These are phyloP conservation scores for Gambusia holbrooki DNA, from an alignment of 2,113 vertebrate species.

Conservation along the genomic window DNA sequence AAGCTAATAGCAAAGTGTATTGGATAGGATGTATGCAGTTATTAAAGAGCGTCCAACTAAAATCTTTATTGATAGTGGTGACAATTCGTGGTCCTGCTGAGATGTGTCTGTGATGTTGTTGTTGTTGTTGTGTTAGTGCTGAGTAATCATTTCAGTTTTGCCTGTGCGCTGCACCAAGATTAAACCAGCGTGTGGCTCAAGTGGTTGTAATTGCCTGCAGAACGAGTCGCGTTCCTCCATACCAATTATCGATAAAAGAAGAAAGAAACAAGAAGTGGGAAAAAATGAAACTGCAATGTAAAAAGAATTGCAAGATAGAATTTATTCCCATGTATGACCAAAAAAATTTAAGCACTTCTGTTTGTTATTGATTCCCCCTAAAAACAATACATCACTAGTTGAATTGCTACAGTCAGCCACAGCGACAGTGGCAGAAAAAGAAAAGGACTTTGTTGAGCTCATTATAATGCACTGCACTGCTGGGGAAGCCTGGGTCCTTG, in stretches of 20 bases:
- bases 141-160: not conserved
- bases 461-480: not conserved
- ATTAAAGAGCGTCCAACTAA: no score
- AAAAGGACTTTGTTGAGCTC: not conserved
- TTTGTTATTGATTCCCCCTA: not conserved
- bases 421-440: not conserved
- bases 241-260: not conserved
- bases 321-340: not conserved
- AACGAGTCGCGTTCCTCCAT: not conserved
- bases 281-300: not conserved
- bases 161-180: conserved; percentile 5
- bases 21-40: no score
- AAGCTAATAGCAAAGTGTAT: no score
- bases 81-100: not conserved
- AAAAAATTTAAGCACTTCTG: not conserved
- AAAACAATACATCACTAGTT: not conserved
- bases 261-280: no score
- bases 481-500: not conserved
- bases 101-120: not conserved
- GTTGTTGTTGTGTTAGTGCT: not conserved
- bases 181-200: not conserved
- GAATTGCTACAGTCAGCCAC: not conserved
- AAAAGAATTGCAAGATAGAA: not conserved
- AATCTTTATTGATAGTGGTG: not conserved
- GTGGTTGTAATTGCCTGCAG: not conserved